Percentiles rank a stretch among this genome's conserved stretches.
These are phyloP conservation scores for Trachurus trachurus DNA, from an alignment of 2,797 vertebrate species.

Conservation along the genomic window DNA sequence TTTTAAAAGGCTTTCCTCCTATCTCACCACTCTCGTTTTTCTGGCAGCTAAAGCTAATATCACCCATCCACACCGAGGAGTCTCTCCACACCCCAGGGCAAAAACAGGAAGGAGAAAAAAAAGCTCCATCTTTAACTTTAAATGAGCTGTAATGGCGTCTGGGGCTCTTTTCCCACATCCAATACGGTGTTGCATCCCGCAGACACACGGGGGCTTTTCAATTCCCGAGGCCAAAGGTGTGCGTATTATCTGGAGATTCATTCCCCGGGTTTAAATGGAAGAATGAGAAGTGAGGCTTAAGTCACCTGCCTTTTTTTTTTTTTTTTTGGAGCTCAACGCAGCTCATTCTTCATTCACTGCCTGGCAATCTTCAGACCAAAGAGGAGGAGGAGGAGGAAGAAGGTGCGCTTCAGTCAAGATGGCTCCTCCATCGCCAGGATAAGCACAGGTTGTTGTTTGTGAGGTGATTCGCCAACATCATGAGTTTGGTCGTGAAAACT, in stretches of 20 bases:
- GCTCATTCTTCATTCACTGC: slow-evolving; percentile 60
- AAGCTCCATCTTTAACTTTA: slow-evolving; percentile 67
- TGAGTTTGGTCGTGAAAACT: background rate
- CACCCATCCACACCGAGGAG: slow-evolving; percentile 33
- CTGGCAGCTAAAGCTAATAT: slow-evolving; percentile 41
- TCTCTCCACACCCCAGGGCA: slow-evolving; percentile 27
- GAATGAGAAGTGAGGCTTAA: slow-evolving; percentile 62
- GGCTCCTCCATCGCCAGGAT: background rate
- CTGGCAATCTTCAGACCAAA: slow-evolving; percentile 52
- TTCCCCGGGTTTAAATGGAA: slow-evolving; percentile 58
- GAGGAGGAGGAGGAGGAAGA: slow-evolving; percentile 27
- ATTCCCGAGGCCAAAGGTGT: slow-evolving; percentile 66
- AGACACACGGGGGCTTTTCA: slow-evolving; percentile 54
- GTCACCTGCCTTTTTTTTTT: slow-evolving; percentile 58
- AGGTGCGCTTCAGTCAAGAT: slow-evolving; percentile 6
- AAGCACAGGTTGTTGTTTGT: slow-evolving; percentile 17
- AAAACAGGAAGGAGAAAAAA: slow-evolving; percentile 6
- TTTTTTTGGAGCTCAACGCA: slow-evolving; percentile 20
- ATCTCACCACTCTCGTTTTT: slow-evolving; percentile 20
- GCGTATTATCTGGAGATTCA: slow-evolving; percentile 71
- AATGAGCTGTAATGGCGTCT: slow-evolving; percentile 69
- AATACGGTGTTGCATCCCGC: slow-evolving; percentile 56
- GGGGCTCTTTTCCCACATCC: slow-evolving; percentile 47
- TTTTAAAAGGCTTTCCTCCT: slow-evolving; percentile 28
- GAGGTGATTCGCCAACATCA: background rate